Base-by-base conservation (phyloP, 1,140 invertebrate genomes). In the Drosophila malerkotliana region DNA sequence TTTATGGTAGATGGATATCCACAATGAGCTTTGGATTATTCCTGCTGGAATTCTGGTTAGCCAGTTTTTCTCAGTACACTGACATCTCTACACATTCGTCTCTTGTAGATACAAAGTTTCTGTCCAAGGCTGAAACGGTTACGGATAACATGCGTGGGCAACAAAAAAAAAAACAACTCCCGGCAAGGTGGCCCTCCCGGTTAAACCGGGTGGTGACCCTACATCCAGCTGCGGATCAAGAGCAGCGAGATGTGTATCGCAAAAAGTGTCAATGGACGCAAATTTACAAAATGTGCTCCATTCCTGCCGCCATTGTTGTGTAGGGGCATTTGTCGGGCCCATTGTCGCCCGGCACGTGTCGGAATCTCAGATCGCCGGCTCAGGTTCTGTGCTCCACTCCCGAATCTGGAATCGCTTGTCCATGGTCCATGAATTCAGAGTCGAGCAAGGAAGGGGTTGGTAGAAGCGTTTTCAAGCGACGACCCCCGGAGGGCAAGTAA, bases 81-180 rank as follows among this genome's bases (percentile, higher is more conserved):
- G 34, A 32, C 60, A 64, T 64, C 47, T 52, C 41, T 49, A 45
- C 59, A 55, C 69, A 73, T 73, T 57, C 72, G 60, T 75, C 47
- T 59, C 49, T 48, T 72, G 39, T 54, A 61, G 62, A 81, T 57
- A 73, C 68, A 64, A 81, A 79, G 77, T 75, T 62, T 62, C 52
- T 57, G 77, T 49, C 45, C 67, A 71, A 71, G 72, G 72, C 53
- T 66, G 52, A 74, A 74, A 57, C 58, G 72, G 60, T 61, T 68
- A 57, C 18, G 44, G 18, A 24, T 10, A 30, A 21, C 52, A 28
- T 56, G 58, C 47, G 51, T 68, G 63, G 55, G 37, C 62, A 51
- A 57, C 53, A 5, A 52, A 21, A 21, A 21, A 51, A 57, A 57
- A 5, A 52, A 21, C 2, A 21, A 28, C 15, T 15, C 21, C 37